Evolutionary conservation across 2,888 invertebrate genomes (phyloP).

Genomic region (Cheilosia impressa): DNA sequence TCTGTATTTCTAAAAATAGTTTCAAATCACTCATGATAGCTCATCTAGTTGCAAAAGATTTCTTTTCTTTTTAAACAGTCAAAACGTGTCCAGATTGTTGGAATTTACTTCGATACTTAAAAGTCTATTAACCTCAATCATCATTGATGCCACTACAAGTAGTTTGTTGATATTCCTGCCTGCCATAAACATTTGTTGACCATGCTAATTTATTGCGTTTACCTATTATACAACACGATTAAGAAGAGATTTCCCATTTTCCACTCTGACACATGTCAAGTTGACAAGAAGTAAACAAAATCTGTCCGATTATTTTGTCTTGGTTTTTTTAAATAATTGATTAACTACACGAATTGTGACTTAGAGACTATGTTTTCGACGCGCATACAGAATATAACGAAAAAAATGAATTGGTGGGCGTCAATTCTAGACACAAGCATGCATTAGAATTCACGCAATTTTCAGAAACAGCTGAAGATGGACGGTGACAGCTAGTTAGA

Average conservation of each 20-base stretch:
- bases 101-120: neutral
- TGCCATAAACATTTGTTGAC: neutral
- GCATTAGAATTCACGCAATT: neutral
- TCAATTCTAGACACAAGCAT: neutral
- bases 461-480: neutral
- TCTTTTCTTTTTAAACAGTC: neutral
- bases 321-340: neutral
- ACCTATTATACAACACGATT: conserved; percentile 29
- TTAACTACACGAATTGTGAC: neutral
- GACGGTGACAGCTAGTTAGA: neutral
- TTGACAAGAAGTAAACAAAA: neutral
- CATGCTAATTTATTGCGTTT: neutral
- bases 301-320: neutral
- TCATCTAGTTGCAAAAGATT: conserved; percentile 10
- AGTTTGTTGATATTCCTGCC: too few species aligned
- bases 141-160: too few species aligned
- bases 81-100: neutral
- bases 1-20: conserved; percentile 2
- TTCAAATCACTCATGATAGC: conserved; percentile 15
- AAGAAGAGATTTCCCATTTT: conserved; percentile 21
- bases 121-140: too few species aligned
- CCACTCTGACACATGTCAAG: neutral
- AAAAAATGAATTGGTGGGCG: neutral
- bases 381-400: neutral
- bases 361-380: neutral